phyloP scores from a whole-genome alignment of 2,888 invertebrate species.

The Minunthozetes semirufus region DNA sequence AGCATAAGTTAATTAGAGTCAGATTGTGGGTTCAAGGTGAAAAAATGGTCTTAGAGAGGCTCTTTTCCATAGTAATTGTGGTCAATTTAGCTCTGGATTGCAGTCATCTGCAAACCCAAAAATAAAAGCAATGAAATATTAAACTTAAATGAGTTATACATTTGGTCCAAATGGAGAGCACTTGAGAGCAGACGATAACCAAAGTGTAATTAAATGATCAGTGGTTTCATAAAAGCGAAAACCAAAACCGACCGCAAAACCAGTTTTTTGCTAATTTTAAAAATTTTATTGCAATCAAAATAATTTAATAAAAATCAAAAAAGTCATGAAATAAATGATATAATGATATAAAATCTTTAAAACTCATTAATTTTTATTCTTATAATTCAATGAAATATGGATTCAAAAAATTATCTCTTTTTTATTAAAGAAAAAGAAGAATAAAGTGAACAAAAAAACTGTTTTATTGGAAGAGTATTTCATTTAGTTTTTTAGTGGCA shows the following conservation, averaged over 20 bases:
- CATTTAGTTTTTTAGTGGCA: not conserved
- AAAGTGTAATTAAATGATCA: not conserved
- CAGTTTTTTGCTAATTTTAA: not conserved
- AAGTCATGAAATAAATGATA: not conserved
- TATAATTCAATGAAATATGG: constrained; percentile 8
- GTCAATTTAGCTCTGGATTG: no score
- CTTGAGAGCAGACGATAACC: no score
- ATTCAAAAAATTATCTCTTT: not conserved
- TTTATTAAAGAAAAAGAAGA: not conserved
- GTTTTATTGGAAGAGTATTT: not conserved
- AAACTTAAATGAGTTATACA: no score
- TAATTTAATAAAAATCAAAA: not conserved
- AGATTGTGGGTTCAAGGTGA: no score
- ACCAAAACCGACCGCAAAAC: not conserved
- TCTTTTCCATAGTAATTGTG: no score
- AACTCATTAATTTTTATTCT: not conserved
- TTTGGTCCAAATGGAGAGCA: no score
- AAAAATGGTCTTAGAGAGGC: no score
- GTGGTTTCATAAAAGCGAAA: not conserved
- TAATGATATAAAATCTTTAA: not conserved
- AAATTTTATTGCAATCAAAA: not conserved
- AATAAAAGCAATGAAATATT: no score
- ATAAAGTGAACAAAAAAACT: not conserved
- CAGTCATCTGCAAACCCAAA: no score
- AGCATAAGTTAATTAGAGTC: no score